Evolutionary conservation across 2,113 vertebrate genomes (phyloP), one percentile per base, ranked within the genome.

Genomic region (Forbesichthys agassizii): DNA sequence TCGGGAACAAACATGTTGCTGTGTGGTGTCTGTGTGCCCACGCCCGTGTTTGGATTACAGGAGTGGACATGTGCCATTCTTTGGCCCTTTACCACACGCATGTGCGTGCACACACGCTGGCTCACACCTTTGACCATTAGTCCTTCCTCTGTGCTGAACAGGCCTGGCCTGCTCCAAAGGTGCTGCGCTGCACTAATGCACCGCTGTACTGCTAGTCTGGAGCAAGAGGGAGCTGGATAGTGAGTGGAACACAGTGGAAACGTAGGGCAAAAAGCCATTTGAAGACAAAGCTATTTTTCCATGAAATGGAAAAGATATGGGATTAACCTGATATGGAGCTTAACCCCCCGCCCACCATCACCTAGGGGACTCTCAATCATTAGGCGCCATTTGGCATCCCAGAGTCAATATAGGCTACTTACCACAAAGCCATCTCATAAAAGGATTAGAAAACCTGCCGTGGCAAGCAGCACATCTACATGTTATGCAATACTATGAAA

Each of bases 361-460:
- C 71, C 71, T 74, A 68, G 62, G 80, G 79, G 68, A 51, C 70
- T 69, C 51, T 63, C 49, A 58, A 73, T 74, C 56, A 65, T 61
- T 69, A 5, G 27, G 16, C 11, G 33, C 59, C 52, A 3, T 61
- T 77, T 8, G 27, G 62, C 69, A 67, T 64, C 74, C 27, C 55
- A 4, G 69, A 5, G 42, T 65, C 69, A 20, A 66, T 48, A 27
- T 53, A 67, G 55, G 58, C 51, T 67, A 66, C 69, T 69, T 36
- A 66, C 69, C 70, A 66, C 52, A 53, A 61, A 58, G 33, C 63
- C 47, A 55, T 66, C 75, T 77, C 73, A 54, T 74, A 2, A 62
- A 74, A 78, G 75, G 77, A 81, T 86, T 85, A 84, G 83, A 87
- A 89, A 89, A 86, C 75, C 83, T 80, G 83, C 85, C 86, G 67